Evolutionary conservation across 2,797 vertebrate genomes (phyloP).

Genomic region (Halcyon smyrnensis): DNA sequence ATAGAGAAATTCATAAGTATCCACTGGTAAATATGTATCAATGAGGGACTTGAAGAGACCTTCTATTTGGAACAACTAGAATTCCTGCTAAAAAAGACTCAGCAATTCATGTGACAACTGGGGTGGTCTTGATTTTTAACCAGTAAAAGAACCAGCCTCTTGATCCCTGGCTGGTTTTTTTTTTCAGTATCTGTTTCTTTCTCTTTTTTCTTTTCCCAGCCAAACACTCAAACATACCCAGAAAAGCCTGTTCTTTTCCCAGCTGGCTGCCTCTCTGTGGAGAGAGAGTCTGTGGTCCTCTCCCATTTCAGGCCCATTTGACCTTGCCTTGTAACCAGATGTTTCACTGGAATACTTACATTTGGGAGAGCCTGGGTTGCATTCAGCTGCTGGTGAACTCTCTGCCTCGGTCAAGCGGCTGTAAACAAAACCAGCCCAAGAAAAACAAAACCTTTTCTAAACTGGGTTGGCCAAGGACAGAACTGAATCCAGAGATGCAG

Average conservation of each 20-base stretch:
- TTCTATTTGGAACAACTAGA: not conserved
- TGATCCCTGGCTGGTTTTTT: not conserved
- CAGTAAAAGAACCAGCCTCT: not conserved
- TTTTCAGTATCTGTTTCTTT: not conserved
- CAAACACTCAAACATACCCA: conserved; percentile 22
- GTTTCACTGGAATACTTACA: conserved; percentile 53
- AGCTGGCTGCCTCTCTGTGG: conserved; percentile 1
- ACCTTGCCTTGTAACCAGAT: conserved; percentile 64
- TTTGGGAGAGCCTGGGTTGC: conserved; percentile 33
- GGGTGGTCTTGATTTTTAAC: conserved; percentile 62
- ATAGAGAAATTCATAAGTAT: not conserved
- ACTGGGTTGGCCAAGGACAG: conserved; percentile 19
- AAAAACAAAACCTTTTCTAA: conserved; percentile 61
- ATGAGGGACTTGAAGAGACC: not conserved
- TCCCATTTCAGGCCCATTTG: conserved; percentile 18
- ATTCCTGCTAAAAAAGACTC: not conserved
- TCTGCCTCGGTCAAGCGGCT: conserved; percentile 11
- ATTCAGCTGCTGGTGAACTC: conserved; percentile 56
- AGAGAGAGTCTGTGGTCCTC: conserved; percentile 24
- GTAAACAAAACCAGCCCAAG: conserved; percentile 62
- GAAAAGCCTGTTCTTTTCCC: conserved; percentile 58
- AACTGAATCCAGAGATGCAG: conserved; percentile 26
- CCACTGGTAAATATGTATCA: not conserved
- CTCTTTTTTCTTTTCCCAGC: conserved; percentile 39
- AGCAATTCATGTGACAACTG: not conserved